Evolutionary conservation across 2,888 invertebrate genomes (phyloP).

Genomic region (Ophion obscuratus): DNA sequence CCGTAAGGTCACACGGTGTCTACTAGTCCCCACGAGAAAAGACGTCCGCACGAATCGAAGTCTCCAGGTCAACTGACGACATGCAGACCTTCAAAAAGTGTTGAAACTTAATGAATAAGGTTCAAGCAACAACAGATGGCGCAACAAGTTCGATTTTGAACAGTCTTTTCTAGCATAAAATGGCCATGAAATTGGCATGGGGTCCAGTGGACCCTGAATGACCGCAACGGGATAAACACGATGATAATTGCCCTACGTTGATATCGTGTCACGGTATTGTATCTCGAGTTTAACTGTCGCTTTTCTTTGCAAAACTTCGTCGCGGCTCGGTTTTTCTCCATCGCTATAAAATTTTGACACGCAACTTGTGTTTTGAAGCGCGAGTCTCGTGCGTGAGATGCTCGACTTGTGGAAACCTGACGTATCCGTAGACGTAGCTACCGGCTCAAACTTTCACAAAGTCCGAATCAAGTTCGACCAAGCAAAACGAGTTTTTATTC

Average conservation of each 20-base stretch:
- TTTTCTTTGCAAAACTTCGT: background rate
- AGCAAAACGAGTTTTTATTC: conserved; percentile 39
- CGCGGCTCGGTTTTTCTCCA: background rate
- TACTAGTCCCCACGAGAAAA: too few species aligned
- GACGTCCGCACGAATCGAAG: too few species aligned
- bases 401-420: conserved; percentile 36
- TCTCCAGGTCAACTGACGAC: too few species aligned
- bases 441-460: conserved; percentile 61
- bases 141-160: too few species aligned
- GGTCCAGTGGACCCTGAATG: too few species aligned
- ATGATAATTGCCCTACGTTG: background rate
- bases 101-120: too few species aligned
- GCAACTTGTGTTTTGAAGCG: conserved; percentile 7
- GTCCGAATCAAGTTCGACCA: conserved; percentile 57
- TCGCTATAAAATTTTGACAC: conserved; percentile 9
- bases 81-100: too few species aligned
- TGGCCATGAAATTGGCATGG: too few species aligned
- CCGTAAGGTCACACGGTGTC: too few species aligned
- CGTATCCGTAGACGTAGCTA: background rate
- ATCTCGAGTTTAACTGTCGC: background rate
- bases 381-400: conserved; percentile 29
- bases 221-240: conserved; percentile 12
- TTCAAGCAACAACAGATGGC: too few species aligned
- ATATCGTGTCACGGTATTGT: background rate
- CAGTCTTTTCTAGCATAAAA: too few species aligned